Evolutionary conservation across 1,140 invertebrate genomes (phyloP), one percentile per base, ranked within the genome.

Genomic region (Anthonomus grandis): DNA sequence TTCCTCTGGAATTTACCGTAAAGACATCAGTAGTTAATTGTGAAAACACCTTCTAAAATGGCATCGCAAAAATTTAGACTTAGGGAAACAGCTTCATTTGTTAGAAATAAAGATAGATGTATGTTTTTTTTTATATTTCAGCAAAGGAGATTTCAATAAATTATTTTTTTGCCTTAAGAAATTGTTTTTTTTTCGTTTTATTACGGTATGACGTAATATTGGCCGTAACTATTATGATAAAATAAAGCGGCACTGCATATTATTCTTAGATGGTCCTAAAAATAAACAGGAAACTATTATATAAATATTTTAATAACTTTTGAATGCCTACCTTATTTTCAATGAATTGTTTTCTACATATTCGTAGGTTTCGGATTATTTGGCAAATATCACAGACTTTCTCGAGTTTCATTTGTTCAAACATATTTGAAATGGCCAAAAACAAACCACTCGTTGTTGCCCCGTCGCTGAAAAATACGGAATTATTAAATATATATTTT

Each of bases 341-440:
- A 1, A 74, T 64, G 56, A 74, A 75, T 37, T 72, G 62, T 56
- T 65, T 62, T 36, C 73, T 54, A 51, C 64, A 71, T 18, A 64
- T 65, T 38, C 71, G 52, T 10, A 74, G 52, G 8, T 38, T 65
- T 49, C 70, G 42, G 4, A 75, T 70, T 34, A 69, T 68, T 39
- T 69, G 57, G 42, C 67, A 73, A 24, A 73, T 70, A 57, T 75
- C 72, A 57, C 68, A 72, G 37, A 67, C 54, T 46, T 74, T 73
- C 51, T 75, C 72, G 12, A 68, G 39, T 62, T 72, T 69, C 38
- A 75, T 72, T 60, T 72, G 70, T 38, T 75, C 73, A 18, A 74
- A 63, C 13, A 74, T 19, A 51, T 73, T 73, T 15, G 61, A 63
- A 31, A 71, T 22, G 10, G 69, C 70, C 5, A 72, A 36, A 39